Percentiles rank a stretch among this genome's conserved stretches.
phyloP scores from a whole-genome alignment of 2,113 vertebrate genomes.

The Synodontis membranacea region DNA sequence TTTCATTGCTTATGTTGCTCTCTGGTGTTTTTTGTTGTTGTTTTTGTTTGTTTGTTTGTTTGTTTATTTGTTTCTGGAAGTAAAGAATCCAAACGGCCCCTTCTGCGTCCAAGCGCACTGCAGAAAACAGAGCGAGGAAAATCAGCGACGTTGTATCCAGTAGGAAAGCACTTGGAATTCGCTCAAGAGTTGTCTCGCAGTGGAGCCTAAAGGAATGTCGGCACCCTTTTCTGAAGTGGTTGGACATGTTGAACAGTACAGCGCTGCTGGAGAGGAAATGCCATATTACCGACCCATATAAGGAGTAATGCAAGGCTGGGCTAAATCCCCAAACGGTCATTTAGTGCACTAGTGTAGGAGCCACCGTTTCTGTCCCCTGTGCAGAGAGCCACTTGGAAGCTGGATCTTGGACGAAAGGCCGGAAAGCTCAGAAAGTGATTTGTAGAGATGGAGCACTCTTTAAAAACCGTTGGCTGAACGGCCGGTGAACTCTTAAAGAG shows the following conservation, averaged over 20 bases:
- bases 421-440: slow-evolving; percentile 45
- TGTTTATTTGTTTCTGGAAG: background rate
- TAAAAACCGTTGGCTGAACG: slow-evolving; percentile 55
- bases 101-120: background rate
- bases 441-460: slow-evolving; percentile 51
- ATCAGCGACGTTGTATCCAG: background rate
- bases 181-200: slow-evolving; percentile 12
- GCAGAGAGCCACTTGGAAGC: background rate
- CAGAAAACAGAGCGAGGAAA: background rate
- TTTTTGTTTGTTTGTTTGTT: background rate
- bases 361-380: background rate
- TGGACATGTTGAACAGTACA: slow-evolving; percentile 37
- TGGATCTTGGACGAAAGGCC: slow-evolving; percentile 59
- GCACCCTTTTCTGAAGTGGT: slow-evolving; percentile 37
- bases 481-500: background rate
- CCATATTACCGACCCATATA: slow-evolving; percentile 52
- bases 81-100: background rate
- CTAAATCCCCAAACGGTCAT: background rate
- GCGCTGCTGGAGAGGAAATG: slow-evolving; percentile 51
- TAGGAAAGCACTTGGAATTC: slow-evolving; percentile 19
- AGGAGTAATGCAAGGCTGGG: slow-evolving; percentile 27
- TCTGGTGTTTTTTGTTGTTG: background rate
- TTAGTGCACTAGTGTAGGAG: background rate
- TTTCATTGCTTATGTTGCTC: slow-evolving; percentile 21
- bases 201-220: slow-evolving; percentile 37